Percentiles rank a stretch among this genome's conserved stretches.
These are phyloP conservation scores for Muschampia plurimacula DNA, from an alignment of 2,888 invertebrate species.

Conservation along the genomic window DNA sequence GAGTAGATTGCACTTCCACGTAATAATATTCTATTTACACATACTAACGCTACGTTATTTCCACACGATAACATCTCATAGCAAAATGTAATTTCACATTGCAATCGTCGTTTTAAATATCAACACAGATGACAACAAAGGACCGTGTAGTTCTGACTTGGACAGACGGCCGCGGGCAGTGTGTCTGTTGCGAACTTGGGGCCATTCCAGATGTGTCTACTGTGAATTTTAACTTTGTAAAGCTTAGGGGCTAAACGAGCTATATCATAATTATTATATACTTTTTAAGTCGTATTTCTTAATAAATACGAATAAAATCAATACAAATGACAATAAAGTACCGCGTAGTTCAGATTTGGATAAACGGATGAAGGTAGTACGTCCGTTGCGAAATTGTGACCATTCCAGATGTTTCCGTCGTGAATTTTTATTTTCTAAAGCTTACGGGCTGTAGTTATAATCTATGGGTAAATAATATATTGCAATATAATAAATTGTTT, in stretches of 20 bases:
- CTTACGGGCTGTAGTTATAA: no score
- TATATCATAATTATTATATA: no score
- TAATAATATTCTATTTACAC: neutral
- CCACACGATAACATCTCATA: neutral
- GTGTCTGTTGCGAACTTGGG: neutral
- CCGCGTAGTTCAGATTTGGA: no score
- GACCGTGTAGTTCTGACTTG: constrained; percentile 8
- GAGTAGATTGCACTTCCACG: neutral
- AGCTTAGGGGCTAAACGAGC: neutral
- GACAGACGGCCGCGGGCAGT: neutral
- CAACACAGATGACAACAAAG: constrained; percentile 4
- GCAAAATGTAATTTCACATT: neutral
- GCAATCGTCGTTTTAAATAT: neutral
- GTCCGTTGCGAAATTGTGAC: no score
- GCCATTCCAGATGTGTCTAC: neutral
- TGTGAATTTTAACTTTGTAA: neutral
- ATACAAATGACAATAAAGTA: no score
- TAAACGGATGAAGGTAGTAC: no score
- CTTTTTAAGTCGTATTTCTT: no score
- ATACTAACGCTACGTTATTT: neutral
- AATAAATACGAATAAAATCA: no score
- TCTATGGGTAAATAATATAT: no score
- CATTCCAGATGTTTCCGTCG: no score
- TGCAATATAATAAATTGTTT: no score
- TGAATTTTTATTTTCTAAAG: no score